Conservation (phyloP, 2,888 invertebrate genomes). For the Hyposoter dolosus region DNA sequence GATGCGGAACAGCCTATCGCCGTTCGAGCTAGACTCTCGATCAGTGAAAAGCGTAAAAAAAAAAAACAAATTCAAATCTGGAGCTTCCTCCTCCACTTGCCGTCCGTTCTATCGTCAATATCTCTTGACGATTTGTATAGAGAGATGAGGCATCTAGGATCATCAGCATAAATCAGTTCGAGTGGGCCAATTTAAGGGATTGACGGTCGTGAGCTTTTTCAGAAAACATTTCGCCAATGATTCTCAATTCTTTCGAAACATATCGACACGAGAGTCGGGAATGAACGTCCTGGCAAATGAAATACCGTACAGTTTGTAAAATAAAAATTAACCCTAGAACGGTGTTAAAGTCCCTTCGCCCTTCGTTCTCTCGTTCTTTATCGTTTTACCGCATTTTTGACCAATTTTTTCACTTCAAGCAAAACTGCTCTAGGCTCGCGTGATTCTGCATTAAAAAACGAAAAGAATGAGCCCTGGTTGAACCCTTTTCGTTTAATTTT, state of each 20-base stretch:
- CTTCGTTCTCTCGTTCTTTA: no score
- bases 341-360: no score
- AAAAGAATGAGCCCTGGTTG: no score
- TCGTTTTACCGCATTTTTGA: no score
- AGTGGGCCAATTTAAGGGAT: not conserved
- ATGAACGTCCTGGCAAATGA: not conserved
- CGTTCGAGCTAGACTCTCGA: not conserved
- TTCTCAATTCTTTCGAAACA: not conserved
- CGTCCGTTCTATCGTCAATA: not conserved
- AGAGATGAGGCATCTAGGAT: not conserved
- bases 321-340: not conserved
- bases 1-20: constrained; percentile 8
- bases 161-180: not conserved
- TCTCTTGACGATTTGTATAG: not conserved
- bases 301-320: not conserved
- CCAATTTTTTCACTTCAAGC: no score
- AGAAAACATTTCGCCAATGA: not conserved
- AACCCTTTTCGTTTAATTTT: no score
- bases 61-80: not conserved
- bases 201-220: not conserved
- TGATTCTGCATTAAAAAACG: no score
- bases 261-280: not conserved
- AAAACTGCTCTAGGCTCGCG: no score
- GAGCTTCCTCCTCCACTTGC: not conserved
- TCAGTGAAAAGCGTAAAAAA: not conserved